These are phyloP conservation scores for Scaptomyza montana DNA, from an alignment of 1,140 invertebrate species.

Conservation along the genomic window DNA sequence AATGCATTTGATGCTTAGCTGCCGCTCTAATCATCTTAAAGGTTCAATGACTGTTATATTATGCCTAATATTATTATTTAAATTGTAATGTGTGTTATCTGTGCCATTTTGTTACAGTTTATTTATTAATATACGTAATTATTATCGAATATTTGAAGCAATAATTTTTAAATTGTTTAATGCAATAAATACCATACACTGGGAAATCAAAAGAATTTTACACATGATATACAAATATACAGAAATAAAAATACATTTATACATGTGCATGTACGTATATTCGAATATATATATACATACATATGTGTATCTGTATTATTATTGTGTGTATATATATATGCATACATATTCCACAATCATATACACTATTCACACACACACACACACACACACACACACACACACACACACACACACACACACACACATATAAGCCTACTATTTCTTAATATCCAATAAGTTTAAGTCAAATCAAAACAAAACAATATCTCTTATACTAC, in stretches of 20 bases:
- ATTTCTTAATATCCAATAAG: slow-evolving; percentile 5
- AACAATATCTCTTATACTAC: slow-evolving; percentile 6
- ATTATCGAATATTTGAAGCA: slow-evolving; percentile 12
- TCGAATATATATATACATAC: too few relatives aligned
- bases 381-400: neutral
- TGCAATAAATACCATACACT: slow-evolving; percentile 11
- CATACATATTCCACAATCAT: too few relatives aligned
- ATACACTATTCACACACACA: neutral
- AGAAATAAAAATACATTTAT: neutral
- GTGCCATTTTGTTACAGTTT: slow-evolving; percentile 20
- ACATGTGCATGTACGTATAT: too few relatives aligned
- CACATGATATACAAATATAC: neutral
- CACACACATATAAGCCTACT: neutral
- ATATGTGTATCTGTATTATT: too few relatives aligned
- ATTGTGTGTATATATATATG: too few relatives aligned
- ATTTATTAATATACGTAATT: neutral
- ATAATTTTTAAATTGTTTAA: slow-evolving; percentile 12
- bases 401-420: neutral
- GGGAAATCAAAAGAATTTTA: neutral
- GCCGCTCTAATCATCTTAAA: slow-evolving; percentile 20
- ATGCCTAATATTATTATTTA: slow-evolving; percentile 42
- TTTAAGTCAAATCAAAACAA: slow-evolving; percentile 16
- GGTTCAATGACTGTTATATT: slow-evolving; percentile 37
- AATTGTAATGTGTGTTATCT: slow-evolving; percentile 32
- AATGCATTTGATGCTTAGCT: slow-evolving; percentile 32